Percentiles rank a stretch among this genome's conserved stretches.
phyloP scores from a whole-genome alignment of 2,113 vertebrate species.

The Stercorarius parasiticus region DNA sequence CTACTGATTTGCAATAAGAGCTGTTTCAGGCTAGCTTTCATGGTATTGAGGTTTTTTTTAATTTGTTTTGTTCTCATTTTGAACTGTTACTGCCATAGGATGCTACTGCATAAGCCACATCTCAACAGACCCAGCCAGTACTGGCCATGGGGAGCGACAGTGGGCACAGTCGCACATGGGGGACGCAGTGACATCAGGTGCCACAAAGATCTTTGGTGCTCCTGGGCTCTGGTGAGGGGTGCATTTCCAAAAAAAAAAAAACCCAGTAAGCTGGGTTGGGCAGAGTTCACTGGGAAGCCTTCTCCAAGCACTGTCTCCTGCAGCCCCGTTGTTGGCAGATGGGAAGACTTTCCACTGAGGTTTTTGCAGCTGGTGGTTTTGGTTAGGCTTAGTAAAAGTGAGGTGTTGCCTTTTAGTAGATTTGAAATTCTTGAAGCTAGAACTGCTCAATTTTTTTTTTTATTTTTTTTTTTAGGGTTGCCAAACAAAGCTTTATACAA shows the following conservation, averaged over 20 bases:
- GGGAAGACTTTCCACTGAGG: neutral
- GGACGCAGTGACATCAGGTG: neutral
- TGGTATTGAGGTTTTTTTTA: neutral
- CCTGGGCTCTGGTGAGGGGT: neutral
- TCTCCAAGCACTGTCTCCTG: neutral
- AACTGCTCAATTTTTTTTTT: neutral
- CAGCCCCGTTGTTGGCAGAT: neutral
- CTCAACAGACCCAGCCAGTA: neutral
- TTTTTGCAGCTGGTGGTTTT: neutral
- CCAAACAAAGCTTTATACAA: neutral
- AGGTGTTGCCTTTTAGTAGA: neutral
- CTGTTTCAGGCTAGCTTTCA: neutral
- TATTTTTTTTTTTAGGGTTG: neutral
- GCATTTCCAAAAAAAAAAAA: neutral
- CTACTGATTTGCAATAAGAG: too few relatives aligned
- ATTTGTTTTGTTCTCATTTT: neutral
- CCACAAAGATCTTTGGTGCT: neutral
- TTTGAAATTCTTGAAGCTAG: neutral
- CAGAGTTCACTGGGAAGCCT: neutral
- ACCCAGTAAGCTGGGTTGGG: fast-evolving
- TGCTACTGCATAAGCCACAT: neutral
- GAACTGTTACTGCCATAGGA: neutral
- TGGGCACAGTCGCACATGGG: neutral
- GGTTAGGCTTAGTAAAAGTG: neutral
- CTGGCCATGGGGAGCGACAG: fast-evolving